Conservation (phyloP, 2,888 invertebrate species). For the Tortrix viridana region DNA sequence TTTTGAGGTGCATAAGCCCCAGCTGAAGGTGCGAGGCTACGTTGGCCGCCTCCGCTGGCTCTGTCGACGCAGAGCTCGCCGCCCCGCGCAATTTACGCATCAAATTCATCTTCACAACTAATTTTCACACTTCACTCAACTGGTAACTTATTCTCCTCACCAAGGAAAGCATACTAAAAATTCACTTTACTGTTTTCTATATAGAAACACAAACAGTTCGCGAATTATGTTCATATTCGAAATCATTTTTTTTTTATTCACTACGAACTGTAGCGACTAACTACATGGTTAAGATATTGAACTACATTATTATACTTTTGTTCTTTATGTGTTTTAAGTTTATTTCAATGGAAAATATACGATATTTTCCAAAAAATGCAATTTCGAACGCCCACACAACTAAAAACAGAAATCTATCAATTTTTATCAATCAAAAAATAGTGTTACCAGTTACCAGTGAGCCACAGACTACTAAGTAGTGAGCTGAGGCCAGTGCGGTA, state of each 20-base stretch:
- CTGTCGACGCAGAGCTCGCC: slow-evolving; percentile 75
- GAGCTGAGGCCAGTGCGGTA: no score
- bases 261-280: neutral
- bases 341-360: neutral
- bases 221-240: slow-evolving; percentile 6
- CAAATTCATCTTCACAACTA: slow-evolving; percentile 88
- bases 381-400: slow-evolving; percentile 37
- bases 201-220: slow-evolving; percentile 21
- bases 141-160: slow-evolving; percentile 11
- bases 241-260: slow-evolving; percentile 24
- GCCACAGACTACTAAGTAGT: no score
- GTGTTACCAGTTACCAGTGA: slow-evolving; percentile 26
- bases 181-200: slow-evolving; percentile 31
- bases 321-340: slow-evolving; percentile 4
- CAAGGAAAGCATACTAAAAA: slow-evolving; percentile 20
- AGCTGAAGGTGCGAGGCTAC: slow-evolving; percentile 93
- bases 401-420: slow-evolving; percentile 38
- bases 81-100: slow-evolving; percentile 93
- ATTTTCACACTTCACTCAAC: slow-evolving; percentile 5
- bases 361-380: slow-evolving; percentile 19
- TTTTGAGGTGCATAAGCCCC: slow-evolving; percentile 97
- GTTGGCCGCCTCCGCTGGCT: slow-evolving; percentile 84
- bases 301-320: slow-evolving; percentile 1
- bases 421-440: slow-evolving; percentile 33
- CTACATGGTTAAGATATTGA: slow-evolving; percentile 9